Evolutionary conservation across 2,797 vertebrate genomes (phyloP).

Genomic region (Prionace glauca): DNA sequence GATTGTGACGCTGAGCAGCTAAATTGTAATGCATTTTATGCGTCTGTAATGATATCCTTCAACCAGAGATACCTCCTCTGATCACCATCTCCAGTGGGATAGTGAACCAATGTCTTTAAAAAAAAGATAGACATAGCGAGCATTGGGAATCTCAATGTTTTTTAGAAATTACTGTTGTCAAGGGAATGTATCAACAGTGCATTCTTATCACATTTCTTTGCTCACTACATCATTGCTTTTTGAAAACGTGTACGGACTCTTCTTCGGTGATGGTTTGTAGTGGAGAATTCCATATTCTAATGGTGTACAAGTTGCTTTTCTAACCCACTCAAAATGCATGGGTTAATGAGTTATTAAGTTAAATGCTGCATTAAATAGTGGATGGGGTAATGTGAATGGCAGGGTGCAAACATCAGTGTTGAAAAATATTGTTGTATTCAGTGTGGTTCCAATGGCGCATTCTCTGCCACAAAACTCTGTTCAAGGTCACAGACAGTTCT

Average conservation of each 20-base stretch:
- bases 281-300: background rate
- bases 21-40: background rate
- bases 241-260: background rate
- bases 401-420: background rate
- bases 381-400: background rate
- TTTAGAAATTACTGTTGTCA: conserved; percentile 5
- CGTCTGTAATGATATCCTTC: background rate
- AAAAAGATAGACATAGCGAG: background rate
- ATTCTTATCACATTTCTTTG: background rate
- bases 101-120: background rate
- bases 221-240: too few relatives aligned
- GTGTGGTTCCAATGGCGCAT: background rate
- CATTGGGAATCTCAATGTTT: background rate
- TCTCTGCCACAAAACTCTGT: background rate
- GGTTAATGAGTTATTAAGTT: too few relatives aligned
- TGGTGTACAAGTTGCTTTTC: background rate
- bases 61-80: background rate
- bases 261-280: background rate
- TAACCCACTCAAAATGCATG: background rate
- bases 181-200: background rate
- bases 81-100: background rate
- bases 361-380: background rate
- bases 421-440: background rate
- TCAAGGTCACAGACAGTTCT: background rate
- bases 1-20: background rate